phyloP scores from a whole-genome alignment of 2,113 vertebrate species.

The Rhynchomys soricoides region DNA sequence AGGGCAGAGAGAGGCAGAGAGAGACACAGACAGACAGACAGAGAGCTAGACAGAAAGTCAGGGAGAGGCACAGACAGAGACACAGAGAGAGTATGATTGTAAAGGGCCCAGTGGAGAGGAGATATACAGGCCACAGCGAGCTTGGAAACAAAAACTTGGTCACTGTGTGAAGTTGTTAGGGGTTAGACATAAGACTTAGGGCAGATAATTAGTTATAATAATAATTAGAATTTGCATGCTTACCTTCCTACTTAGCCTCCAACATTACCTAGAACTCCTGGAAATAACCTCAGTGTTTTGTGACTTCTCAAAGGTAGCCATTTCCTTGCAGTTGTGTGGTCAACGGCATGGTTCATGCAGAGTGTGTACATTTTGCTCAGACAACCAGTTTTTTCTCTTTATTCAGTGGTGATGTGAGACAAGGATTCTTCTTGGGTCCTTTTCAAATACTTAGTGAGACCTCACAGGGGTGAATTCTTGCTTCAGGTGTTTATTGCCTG shows the following conservation, averaged over 20 bases:
- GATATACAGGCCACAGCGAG: neutral
- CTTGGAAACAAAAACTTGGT: neutral
- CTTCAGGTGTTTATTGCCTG: neutral
- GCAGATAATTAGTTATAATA: neutral
- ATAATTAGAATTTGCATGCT: neutral
- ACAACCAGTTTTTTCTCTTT: neutral
- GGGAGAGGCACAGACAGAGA: neutral
- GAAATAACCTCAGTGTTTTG: neutral
- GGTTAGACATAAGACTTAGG: neutral
- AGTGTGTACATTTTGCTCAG: neutral
- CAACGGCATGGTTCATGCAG: neutral
- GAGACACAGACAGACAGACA: neutral
- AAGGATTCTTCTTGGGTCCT: neutral
- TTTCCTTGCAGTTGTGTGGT: neutral
- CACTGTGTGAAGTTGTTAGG: neutral
- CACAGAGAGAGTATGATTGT: neutral
- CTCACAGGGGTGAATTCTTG: rapidly evolving
- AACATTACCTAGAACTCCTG: neutral
- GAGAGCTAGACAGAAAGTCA: neutral
- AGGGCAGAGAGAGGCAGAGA: neutral
- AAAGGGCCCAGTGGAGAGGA: neutral
- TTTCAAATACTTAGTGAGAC: neutral
- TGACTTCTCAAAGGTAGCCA: neutral
- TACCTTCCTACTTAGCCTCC: neutral
- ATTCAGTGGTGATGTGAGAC: neutral